Conservation (phyloP, 2,113 vertebrate species). For the Chloroceryle aenea region DNA sequence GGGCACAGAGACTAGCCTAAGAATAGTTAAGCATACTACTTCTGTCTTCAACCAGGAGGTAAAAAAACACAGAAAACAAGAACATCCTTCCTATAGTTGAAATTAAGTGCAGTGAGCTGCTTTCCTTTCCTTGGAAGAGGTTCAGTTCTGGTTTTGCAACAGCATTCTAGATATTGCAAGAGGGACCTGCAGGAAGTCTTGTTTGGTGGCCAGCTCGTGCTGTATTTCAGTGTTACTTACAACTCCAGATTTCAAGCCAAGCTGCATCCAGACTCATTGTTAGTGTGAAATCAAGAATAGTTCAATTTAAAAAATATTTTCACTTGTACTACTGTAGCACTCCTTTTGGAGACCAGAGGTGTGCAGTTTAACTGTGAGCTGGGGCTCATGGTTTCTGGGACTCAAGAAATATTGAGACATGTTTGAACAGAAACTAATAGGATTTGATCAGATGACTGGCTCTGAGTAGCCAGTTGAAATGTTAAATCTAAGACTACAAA, state of each 20-base stretch:
- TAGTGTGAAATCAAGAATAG: background rate
- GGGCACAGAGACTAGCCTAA: background rate
- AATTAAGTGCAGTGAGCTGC: fast-evolving
- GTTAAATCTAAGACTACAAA: background rate
- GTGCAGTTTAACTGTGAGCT: background rate
- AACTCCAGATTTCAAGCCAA: background rate
- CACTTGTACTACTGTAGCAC: background rate
- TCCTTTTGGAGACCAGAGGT: background rate
- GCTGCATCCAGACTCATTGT: background rate
- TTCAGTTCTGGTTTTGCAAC: background rate
- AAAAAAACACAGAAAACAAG: background rate
- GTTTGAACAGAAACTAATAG: background rate
- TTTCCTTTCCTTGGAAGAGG: background rate
- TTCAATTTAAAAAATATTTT: background rate
- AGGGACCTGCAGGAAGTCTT: background rate
- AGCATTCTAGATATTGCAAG: background rate
- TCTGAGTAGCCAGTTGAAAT: background rate
- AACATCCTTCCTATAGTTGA: background rate
- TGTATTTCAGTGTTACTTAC: background rate
- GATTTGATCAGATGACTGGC: background rate
- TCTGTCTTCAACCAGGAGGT: background rate
- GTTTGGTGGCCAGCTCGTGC: background rate
- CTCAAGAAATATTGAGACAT: background rate
- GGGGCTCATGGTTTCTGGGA: background rate
- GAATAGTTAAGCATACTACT: background rate